These are phyloP conservation scores for Hypothenemus hampei DNA, from an alignment of 1,140 invertebrate genomes.

Conservation along the genomic window DNA sequence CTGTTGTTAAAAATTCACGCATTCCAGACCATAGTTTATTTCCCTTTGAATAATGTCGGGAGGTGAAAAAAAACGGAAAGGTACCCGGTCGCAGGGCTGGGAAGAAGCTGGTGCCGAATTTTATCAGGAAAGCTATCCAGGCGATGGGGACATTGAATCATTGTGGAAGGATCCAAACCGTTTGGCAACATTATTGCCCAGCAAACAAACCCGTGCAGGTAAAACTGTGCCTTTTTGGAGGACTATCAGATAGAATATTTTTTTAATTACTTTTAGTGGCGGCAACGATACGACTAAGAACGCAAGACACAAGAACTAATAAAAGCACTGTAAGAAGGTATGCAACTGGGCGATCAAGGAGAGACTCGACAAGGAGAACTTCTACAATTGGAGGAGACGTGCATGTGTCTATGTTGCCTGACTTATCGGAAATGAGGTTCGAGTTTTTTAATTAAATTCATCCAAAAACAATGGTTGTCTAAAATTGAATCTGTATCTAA, in stretches of 20 bases:
- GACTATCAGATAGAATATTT: background rate
- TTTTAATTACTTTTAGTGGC: slow-evolving; percentile 24
- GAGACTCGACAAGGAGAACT: slow-evolving; percentile 51
- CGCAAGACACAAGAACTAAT: slow-evolving; percentile 34
- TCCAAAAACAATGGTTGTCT: background rate
- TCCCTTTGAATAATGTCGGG: slow-evolving; percentile 57
- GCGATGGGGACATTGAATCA: slow-evolving; percentile 58
- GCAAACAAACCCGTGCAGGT: slow-evolving; percentile 64
- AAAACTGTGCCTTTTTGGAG: background rate
- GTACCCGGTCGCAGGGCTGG: slow-evolving; percentile 60
- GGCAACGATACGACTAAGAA: slow-evolving; percentile 49
- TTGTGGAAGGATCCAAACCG: slow-evolving; percentile 65
- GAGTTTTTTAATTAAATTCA: background rate
- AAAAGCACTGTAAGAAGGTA: slow-evolving; percentile 46
- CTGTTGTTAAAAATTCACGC: too few species aligned
- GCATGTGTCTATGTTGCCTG: slow-evolving; percentile 70
- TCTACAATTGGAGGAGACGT: slow-evolving; percentile 46
- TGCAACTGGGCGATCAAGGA: slow-evolving; percentile 58
- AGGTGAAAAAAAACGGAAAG: slow-evolving; percentile 53
- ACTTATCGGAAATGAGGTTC: slow-evolving; percentile 62
- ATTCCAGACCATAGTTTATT: too few species aligned
- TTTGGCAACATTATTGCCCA: slow-evolving; percentile 68
- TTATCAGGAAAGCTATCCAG: slow-evolving; percentile 79
- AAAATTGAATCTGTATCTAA: slow-evolving; percentile 46
- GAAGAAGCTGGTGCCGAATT: slow-evolving; percentile 81